Evolutionary conservation across 1,140 invertebrate species (phyloP), one percentile per base, ranked within the genome.

Genomic region (Drosophila rufa): DNA sequence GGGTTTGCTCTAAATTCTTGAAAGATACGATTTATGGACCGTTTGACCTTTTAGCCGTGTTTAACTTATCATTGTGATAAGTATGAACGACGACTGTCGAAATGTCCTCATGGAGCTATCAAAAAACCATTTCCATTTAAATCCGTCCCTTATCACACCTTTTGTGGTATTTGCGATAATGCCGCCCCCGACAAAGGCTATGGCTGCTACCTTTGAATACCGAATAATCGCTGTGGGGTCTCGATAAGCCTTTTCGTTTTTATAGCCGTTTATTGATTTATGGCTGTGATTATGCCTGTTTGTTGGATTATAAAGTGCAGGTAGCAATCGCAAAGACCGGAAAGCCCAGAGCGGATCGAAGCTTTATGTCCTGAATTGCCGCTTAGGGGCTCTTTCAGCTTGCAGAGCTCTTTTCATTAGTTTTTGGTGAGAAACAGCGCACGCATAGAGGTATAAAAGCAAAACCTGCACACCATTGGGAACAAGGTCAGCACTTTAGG

Each of bases 191-290:
- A 36, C 47, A 76, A 47, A 38, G 58, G 46, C 59, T 47, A 11
- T 25, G 14, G 14, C 69, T 27, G 56, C 67, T 62, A 75, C 82
- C 55, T 77, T 1, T 19, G 15, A 75, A 48, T 38, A 55, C 30
- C 46, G 59, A 59, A 59, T 73, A 73, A 59, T 73, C 53, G 67
- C 12, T 53, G 61, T 71, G 82, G 84, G 80, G 66, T 69, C 60
- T 40, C 43, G 61, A 83, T 89, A 83, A 48, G 19, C 56, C n/a
- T 48, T 79, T 36, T 11, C n/a, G 27, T 85, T 76, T 82, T 79
- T 61, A 71, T 76, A 40, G 22, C 47, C 19, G 12, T 61, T 83
- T 80, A 89, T 86, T 83, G 73, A 80, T 83, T 89, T 89, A 84
- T 83, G 42, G 17, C 38, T n/a, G 1, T 14, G 7, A 25, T 25